These are phyloP conservation scores for Xiphias gladius DNA, from an alignment of 2,113 vertebrate genomes.

Conservation along the genomic window DNA sequence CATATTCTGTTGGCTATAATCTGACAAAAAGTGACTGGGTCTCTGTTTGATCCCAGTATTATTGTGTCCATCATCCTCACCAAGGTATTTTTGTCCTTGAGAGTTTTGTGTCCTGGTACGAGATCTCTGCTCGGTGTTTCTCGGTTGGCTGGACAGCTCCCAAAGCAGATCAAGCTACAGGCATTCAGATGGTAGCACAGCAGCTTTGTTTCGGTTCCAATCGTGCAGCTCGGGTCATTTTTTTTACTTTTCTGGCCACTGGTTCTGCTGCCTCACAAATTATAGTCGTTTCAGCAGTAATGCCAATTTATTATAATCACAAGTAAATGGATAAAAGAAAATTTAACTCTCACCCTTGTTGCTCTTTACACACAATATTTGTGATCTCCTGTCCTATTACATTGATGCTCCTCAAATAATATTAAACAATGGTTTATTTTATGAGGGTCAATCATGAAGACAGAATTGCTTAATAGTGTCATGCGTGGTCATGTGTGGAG, in stretches of 20 bases:
- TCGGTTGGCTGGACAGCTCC: conserved; percentile 43
- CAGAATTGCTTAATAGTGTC: background rate
- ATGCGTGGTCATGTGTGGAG: too few species aligned
- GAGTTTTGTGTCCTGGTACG: conserved; percentile 3
- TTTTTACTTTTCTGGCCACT: conserved; percentile 4
- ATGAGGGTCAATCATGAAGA: background rate
- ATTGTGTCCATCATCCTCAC: conserved; percentile 30
- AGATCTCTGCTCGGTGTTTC: conserved; percentile 8
- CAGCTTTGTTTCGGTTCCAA: conserved; percentile 26
- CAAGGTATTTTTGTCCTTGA: conserved; percentile 43
- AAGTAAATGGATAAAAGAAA: background rate
- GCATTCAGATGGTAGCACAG: conserved; percentile 25
- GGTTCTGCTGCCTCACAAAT: background rate
- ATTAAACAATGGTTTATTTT: background rate
- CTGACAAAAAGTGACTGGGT: conserved; percentile 9
- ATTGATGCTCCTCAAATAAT: background rate
- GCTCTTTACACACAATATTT: background rate
- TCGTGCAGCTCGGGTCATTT: conserved; percentile 26
- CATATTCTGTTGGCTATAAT: background rate
- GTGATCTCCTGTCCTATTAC: too few species aligned
- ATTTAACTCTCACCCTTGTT: background rate
- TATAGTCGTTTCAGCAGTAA: background rate
- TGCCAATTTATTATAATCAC: background rate
- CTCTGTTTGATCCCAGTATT: conserved; percentile 37
- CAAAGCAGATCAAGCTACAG: conserved; percentile 14